These are phyloP conservation scores for Gymnothorax javanicus DNA, from an alignment of 2,797 vertebrate genomes.

Conservation along the genomic window DNA sequence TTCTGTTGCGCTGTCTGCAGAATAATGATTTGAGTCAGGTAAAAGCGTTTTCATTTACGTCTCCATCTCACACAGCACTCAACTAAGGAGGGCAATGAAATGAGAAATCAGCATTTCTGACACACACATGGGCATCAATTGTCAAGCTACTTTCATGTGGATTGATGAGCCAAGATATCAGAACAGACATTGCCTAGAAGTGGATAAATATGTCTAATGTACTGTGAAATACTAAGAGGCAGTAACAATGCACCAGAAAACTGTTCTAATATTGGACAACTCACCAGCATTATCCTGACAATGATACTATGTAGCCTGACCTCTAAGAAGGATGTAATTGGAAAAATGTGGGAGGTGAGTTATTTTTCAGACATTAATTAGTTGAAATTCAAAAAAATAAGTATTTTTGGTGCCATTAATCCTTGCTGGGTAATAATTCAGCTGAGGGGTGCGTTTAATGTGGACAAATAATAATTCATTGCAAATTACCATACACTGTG, in stretches of 20 bases:
- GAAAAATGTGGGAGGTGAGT: not conserved
- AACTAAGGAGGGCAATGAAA: not conserved
- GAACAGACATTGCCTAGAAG: not conserved
- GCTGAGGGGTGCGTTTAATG: not conserved
- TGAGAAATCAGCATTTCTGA: not conserved
- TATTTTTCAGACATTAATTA: not conserved
- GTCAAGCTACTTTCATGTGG: not conserved
- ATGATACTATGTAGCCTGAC: not conserved
- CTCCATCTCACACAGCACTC: not conserved
- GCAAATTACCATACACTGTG: not conserved
- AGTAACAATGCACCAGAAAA: not conserved
- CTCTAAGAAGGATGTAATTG: not conserved
- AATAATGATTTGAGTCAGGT: not conserved
- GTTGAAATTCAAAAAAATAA: not conserved
- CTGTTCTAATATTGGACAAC: not conserved
- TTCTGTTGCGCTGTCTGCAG: not conserved
- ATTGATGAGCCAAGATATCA: not conserved
- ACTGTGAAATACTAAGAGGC: not conserved
- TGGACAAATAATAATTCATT: not conserved
- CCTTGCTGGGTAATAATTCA: not conserved
- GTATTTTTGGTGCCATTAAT: not conserved
- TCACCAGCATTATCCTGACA: not conserved
- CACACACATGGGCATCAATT: not conserved
- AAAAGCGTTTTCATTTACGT: not conserved
- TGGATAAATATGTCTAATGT: not conserved